Conservation (phyloP, 2,888 invertebrate species). For the Pteria penguin region DNA sequence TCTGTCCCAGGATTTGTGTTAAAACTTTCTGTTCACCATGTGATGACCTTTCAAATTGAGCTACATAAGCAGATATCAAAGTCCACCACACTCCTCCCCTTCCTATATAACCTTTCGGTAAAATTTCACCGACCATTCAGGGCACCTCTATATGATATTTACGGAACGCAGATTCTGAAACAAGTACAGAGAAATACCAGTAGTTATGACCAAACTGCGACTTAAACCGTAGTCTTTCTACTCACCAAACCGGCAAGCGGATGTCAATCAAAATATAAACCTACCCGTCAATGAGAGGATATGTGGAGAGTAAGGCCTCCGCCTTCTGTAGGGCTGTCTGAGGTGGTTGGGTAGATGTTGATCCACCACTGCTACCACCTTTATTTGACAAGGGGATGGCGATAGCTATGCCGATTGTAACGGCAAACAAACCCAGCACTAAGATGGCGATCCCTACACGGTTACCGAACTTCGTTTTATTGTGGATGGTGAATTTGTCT, state of each 20-base stretch:
- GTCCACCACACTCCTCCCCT: too few relatives aligned
- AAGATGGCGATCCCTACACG: slow-evolving; percentile 32
- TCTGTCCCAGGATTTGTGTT: too few relatives aligned
- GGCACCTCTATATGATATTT: too few relatives aligned
- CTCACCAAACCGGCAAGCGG: not conserved
- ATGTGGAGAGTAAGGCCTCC: slow-evolving; percentile 33
- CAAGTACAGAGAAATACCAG: not conserved
- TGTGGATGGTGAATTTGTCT: not conserved
- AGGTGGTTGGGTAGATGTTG: not conserved
- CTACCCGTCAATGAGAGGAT: slow-evolving; percentile 64
- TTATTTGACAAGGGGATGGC: slow-evolving; percentile 50
- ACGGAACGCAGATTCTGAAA: too few relatives aligned
- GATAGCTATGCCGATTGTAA: slow-evolving; percentile 55
- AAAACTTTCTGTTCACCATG: too few relatives aligned
- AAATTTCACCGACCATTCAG: too few relatives aligned
- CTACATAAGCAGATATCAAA: too few relatives aligned
- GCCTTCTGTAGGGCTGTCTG: slow-evolving; percentile 38
- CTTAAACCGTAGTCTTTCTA: not conserved
- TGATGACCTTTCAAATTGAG: too few relatives aligned
- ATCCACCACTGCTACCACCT: not conserved
- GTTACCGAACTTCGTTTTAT: not conserved
- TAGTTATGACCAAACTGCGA: not conserved
- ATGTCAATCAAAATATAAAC: not conserved
- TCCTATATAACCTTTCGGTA: too few relatives aligned
- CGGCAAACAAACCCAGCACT: slow-evolving; percentile 43